These are phyloP conservation scores for Pyrrhia umbra DNA, from an alignment of 2,888 invertebrate genomes.

Conservation along the genomic window DNA sequence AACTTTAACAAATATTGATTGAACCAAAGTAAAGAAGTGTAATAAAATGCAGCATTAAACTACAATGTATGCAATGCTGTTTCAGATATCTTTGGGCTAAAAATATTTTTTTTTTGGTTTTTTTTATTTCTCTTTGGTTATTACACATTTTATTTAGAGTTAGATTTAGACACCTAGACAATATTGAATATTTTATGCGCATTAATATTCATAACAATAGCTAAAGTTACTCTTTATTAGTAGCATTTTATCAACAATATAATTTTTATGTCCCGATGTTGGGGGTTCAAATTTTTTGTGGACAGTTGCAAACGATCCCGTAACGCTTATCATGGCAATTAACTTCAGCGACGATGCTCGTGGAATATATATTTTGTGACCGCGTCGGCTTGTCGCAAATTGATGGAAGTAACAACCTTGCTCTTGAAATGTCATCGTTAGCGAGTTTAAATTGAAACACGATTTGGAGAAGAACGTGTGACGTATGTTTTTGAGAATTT, in stretches of 20 bases:
- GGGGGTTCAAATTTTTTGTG: conserved; percentile 51
- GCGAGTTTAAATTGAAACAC: conserved; percentile 44
- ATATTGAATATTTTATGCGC: background rate
- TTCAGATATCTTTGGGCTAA: too few relatives aligned
- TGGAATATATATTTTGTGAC: conserved; percentile 69
- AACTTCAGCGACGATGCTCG: conserved; percentile 67
- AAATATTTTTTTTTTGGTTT: too few relatives aligned
- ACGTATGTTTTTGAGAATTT: background rate
- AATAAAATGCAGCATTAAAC: too few relatives aligned
- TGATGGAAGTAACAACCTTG: conserved; percentile 48
- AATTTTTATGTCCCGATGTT: conserved; percentile 52
- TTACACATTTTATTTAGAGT: background rate
- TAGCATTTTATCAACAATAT: conserved; percentile 38
- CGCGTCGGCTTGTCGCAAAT: conserved; percentile 51
- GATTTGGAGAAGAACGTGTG: background rate
- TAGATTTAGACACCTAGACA: too few relatives aligned
- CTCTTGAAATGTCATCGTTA: conserved; percentile 35
- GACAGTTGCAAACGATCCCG: conserved; percentile 67
- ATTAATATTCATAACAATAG: background rate
- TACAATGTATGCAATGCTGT: too few relatives aligned
- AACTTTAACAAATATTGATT: too few relatives aligned
- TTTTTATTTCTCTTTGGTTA: background rate
- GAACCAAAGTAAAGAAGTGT: too few relatives aligned
- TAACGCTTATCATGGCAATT: conserved; percentile 78
- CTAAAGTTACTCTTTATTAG: conserved; percentile 13